Conservation (phyloP, 2,888 invertebrate genomes). For the Agrypnus murinus region DNA sequence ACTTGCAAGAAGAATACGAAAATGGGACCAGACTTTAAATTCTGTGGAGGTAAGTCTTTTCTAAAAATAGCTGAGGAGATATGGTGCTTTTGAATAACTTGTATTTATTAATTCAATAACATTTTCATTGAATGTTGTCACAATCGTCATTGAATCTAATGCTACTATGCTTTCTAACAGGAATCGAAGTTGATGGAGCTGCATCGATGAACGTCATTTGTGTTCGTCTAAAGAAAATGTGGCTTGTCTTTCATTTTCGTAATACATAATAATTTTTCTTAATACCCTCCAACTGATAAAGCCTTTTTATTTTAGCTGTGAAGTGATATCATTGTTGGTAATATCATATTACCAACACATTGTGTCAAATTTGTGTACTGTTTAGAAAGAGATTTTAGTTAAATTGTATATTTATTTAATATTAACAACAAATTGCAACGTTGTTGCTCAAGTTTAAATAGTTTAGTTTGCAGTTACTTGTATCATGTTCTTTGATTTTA, state of each 20-base stretch:
- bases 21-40: constrained; percentile 35
- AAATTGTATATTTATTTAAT: too few relatives aligned
- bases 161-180: constrained; percentile 1
- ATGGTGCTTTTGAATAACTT: too few relatives aligned
- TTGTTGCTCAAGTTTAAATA: too few relatives aligned
- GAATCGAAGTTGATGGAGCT: constrained; percentile 1
- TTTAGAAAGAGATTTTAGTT: not conserved
- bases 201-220: not conserved
- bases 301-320: not conserved
- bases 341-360: not conserved
- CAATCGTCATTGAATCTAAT: not conserved
- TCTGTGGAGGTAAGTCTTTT: constrained; percentile 16
- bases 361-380: too few relatives aligned
- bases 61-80: too few relatives aligned
- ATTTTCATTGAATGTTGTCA: not conserved
- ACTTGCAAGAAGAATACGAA: constrained; percentile 71
- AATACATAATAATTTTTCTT: not conserved
- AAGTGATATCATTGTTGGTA: not conserved
- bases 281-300: not conserved
- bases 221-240: not conserved
- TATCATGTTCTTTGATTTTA: too few relatives aligned
- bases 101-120: not conserved
- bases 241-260: not conserved
- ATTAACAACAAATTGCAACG: too few relatives aligned
- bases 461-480: too few relatives aligned